Percentiles rank a stretch among this genome's conserved stretches.
phyloP scores from a whole-genome alignment of 2,888 invertebrate species.

The Chymomyza amoena region DNA sequence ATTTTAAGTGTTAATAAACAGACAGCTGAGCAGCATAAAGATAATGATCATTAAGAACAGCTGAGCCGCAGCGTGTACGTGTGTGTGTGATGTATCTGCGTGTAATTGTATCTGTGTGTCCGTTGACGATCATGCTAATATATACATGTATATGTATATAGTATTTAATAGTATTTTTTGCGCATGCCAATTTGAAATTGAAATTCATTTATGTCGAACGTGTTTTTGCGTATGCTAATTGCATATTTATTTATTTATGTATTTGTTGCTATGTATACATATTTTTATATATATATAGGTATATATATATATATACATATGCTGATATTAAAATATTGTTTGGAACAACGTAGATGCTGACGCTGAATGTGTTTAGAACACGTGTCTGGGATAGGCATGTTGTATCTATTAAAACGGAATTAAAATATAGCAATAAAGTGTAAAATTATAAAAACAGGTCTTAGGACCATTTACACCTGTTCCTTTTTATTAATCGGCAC shows the following conservation, averaged over 20 bases:
- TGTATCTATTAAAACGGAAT: neutral
- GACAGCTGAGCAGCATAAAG: neutral
- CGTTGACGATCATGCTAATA: conserved; percentile 7
- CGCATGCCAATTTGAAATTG: conserved; percentile 40
- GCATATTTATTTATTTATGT: conserved; percentile 43
- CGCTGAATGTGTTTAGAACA: neutral
- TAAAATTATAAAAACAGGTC: neutral
- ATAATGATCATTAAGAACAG: conserved; percentile 19
- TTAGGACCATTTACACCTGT: too few species aligned
- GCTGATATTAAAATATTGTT: too few species aligned
- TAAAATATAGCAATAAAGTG: neutral
- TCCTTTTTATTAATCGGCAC: too few species aligned
- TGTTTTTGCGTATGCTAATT: conserved; percentile 36
- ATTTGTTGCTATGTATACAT: neutral
- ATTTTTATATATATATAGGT: neutral
- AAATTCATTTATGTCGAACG: conserved; percentile 59
- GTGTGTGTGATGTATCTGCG: neutral
- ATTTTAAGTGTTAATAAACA: conserved; percentile 23
- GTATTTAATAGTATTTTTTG: conserved; percentile 14
- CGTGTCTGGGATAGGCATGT: neutral
- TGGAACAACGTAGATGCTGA: neutral
- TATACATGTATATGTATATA: too few species aligned
- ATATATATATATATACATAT: neutral
- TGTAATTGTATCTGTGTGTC: conserved; percentile 4
- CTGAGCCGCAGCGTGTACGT: conserved; percentile 13